Base-by-base conservation (phyloP, 2,797 vertebrate species). In the Artibeus lituratus region DNA sequence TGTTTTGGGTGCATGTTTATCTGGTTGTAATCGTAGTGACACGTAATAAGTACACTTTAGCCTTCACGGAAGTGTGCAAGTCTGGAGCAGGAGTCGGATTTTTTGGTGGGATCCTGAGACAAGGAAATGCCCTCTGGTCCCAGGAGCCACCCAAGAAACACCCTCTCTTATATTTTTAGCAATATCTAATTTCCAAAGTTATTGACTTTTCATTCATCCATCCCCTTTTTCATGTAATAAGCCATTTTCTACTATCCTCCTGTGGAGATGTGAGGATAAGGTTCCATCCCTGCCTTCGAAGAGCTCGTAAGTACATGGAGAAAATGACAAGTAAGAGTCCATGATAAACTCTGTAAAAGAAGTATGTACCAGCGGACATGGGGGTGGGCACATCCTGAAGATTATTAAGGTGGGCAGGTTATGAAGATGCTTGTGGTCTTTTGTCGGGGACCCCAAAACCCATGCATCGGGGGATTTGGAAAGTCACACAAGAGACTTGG, bases 21-120 rank as follows among this genome's bases (percentile, higher is more conserved):
- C 82, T 87, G 55, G 18, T 87, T 94, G 89, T 59, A 83, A 91
- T 83, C 35, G 47, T 5, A 87, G 18, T 53, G 49, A 51, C 35
- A 47, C 49, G 69, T 67, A 74, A 73, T 4, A 44, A 92, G 29
- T 10, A 26, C 24, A 2, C 24, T 92, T 91, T 49, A 12, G 3
- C 22, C 26, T 15, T 95, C 69, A 37, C 3, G 49, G 44, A 87
- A 37, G 9, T 44, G 88, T 86, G 76, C 35, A 53, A 74, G 53
- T 10, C n/a, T 70, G 44, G 55, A 81, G 70, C 37, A 81, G 10
- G 72, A 62, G 80, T 7, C 2, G 0, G 19, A 16, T 15, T 39
- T 87, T 47, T 12, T 92, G 24, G 3, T 0, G 47, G 62, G 44
- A 42, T 65, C 55, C 9, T 26, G 39, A 82, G 37, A 96, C 53